Conservation (phyloP, 2,113 vertebrate genomes). For the Collichthys lucidus region DNA sequence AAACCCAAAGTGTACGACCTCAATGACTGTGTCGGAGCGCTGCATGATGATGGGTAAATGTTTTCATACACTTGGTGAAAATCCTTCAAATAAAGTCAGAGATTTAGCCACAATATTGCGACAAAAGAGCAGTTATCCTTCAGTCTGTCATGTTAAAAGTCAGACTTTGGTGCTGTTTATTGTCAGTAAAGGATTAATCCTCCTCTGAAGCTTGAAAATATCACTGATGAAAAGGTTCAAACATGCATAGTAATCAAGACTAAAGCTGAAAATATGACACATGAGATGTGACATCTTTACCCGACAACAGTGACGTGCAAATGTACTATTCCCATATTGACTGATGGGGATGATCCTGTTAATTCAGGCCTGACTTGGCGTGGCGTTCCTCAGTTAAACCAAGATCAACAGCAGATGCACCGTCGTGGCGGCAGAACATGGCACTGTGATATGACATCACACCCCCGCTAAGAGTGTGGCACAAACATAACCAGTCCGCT, state of each 20-base stretch:
- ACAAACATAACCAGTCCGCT: slow-evolving; percentile 71
- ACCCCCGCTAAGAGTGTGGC: slow-evolving; percentile 80
- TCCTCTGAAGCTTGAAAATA: neutral
- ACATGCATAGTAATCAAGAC: neutral
- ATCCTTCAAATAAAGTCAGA: neutral
- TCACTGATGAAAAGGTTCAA: too few species aligned
- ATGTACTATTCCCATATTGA: slow-evolving; percentile 2
- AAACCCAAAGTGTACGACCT: slow-evolving; percentile 18
- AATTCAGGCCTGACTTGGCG: slow-evolving; percentile 51
- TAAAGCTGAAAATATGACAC: neutral
- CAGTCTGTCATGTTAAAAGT: neutral
- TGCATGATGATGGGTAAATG: neutral
- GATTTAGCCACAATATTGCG: neutral
- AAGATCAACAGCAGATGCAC: slow-evolving; percentile 77
- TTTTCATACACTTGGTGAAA: neutral
- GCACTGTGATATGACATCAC: slow-evolving; percentile 79
- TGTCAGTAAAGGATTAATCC: neutral
- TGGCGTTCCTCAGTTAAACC: slow-evolving; percentile 38
- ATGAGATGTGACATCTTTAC: neutral
- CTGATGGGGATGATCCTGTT: slow-evolving; percentile 29
- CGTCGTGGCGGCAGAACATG: slow-evolving; percentile 63
- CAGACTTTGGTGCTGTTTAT: neutral
- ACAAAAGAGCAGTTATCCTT: neutral
- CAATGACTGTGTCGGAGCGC: neutral
- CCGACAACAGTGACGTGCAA: slow-evolving; percentile 13